Percentiles rank a stretch among this genome's conserved stretches.
phyloP scores from a whole-genome alignment of 2,888 invertebrate species.

The Melanophora roralis region DNA sequence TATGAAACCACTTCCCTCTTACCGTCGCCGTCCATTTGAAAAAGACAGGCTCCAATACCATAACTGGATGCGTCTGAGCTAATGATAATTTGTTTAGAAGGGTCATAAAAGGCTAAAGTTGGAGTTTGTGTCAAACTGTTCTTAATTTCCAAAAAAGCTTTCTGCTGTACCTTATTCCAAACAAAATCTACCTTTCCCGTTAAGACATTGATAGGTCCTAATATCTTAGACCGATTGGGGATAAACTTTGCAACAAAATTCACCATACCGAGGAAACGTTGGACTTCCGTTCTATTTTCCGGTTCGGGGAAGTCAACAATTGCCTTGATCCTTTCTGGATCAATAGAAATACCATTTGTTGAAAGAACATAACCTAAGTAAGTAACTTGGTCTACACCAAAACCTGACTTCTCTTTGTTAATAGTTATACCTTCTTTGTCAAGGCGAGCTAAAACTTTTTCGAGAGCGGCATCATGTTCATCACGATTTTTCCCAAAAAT shows the following conservation, averaged over 20 bases:
- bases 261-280: constrained; percentile 27
- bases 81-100: constrained; percentile 20
- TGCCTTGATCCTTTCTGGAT: constrained; percentile 15
- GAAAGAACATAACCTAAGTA: constrained; percentile 30
- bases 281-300: constrained; percentile 13
- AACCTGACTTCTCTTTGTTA: constrained; percentile 24
- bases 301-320: constrained; percentile 29
- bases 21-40: background rate
- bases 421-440: constrained; percentile 37
- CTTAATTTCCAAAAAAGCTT: too few species aligned
- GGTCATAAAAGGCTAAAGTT: constrained; percentile 26
- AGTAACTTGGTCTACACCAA: constrained; percentile 20
- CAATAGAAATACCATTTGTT: constrained; percentile 18
- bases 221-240: constrained; percentile 4
- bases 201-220: constrained; percentile 31
- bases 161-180: constrained; percentile 28
- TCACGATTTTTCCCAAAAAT: constrained; percentile 16
- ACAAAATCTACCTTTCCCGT: constrained; percentile 33
- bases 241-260: constrained; percentile 40
- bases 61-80: constrained; percentile 40
- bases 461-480: constrained; percentile 18
- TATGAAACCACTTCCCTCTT: constrained; percentile 21
- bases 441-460: constrained; percentile 8
- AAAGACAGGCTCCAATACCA: constrained; percentile 24
- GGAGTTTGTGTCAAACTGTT: background rate